Base-by-base conservation (phyloP, 1,140 invertebrate genomes). In the Drosophila arizonae region DNA sequence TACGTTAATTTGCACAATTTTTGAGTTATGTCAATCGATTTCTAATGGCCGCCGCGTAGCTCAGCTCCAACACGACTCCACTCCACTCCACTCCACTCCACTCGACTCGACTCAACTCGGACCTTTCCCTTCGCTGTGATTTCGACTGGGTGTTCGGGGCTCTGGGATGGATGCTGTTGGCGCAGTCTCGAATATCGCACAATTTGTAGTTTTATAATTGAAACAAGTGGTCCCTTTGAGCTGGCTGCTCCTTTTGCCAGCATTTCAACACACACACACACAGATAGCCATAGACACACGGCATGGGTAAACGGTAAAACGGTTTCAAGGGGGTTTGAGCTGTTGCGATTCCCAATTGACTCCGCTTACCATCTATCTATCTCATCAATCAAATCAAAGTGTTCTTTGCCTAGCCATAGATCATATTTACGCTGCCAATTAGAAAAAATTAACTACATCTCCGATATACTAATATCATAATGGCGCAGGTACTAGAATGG, bases 1-100 rank as follows among this genome's bases (percentile, higher is more conserved):
- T 75, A 80, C 77, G 77, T 80, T 80, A 80, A 80, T 80, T 80
- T 80, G 75, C 77, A 80, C 77, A 80, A 80, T 77, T 80, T 80
- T 80, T 80, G 77, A 80, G 77, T 80, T 80, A 80, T 80, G 77
- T 80, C 77, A 80, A 80, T 80, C 77, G 77, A 80, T 80, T 80
- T 80, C 76, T 80, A 80, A 80, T 80, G 72, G 77, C 48, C 76
- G 75, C 57, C 70, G 77, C 60, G 69, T 62, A 68, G 39, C 41
- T 70, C 45, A 39, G 11, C 33, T n/a, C 10, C 46, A 24, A 10
- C 48, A 17, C 45, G 41, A 41, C 33, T 52, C 24, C 13, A 11
- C 65, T 26, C 15, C 6, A 17, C 17, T 17, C 33, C 46, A 3
- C 17, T 33, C 30, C 6, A 17, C 17, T 17, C 33, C 46, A 3